Percentiles rank a stretch among this genome's conserved stretches.
These are phyloP conservation scores for Neopelma chrysocephalum DNA, from an alignment of 2,797 vertebrate genomes.

Conservation along the genomic window DNA sequence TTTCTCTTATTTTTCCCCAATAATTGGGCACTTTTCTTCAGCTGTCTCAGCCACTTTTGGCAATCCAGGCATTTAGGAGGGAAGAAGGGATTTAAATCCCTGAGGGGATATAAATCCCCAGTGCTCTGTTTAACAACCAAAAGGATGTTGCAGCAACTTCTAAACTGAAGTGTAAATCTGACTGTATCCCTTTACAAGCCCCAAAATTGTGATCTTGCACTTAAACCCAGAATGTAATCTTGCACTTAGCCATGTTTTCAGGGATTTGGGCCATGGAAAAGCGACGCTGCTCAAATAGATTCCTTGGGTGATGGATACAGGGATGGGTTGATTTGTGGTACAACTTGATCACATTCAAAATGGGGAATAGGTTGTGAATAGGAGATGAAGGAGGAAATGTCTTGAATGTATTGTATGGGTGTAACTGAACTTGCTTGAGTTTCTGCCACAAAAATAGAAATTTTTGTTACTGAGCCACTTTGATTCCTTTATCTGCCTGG, in stretches of 20 bases:
- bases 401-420: constrained; percentile 28
- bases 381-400: neutral
- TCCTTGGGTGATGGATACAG: neutral
- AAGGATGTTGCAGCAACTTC: neutral
- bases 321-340: neutral
- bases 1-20: neutral
- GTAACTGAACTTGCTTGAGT: neutral
- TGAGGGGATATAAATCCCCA: neutral
- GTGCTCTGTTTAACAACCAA: neutral
- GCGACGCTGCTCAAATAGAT: neutral
- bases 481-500: neutral
- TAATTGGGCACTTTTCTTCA: neutral
- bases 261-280: neutral
- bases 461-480: neutral
- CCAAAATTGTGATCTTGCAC: constrained; percentile 1
- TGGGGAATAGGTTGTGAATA: neutral
- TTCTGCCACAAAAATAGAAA: neutral
- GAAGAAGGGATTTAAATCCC: neutral
- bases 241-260: neutral
- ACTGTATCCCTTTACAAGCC: neutral
- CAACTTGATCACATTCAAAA: neutral
- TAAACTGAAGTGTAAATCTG: neutral
- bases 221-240: constrained; percentile 24
- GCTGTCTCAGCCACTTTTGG: neutral
- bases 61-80: neutral